Base-by-base conservation (phyloP, 2,888 invertebrate genomes). In the Agelastica alni region DNA sequence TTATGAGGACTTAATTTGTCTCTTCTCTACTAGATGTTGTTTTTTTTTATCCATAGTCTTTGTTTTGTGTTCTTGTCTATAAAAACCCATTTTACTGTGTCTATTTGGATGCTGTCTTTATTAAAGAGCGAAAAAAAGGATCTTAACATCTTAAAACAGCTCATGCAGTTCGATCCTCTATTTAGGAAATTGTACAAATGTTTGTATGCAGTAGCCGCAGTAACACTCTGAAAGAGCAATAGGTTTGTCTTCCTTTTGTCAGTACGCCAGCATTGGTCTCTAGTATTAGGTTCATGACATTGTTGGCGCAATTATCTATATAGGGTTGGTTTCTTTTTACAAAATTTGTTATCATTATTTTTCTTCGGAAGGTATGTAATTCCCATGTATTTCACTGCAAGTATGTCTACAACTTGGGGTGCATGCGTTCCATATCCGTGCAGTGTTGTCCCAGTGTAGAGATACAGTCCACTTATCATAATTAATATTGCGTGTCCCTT, bases 351-450 rank as follows among this genome's bases (percentile, higher is more conserved):
- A 51, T 42, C 66, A 66, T 66, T 7, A 16, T 43, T 36, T 56
- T 56, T 10, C 39, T 32, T 66, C 62, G 0, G 49, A 49, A 2
- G 59, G 58, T 5, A 60, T 52, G 34, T 56, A 66, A 28, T 68
- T 68, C 0, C 64, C 63, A 46, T 65, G 64, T 9, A 56, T 51
- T 36, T 60, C 39, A 14, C 58, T 31, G 20, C 58, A 58, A 6
- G 63, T 2, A 65, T 61, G 34, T 68, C 67, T 17, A 64, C 66
- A 6, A 66, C 67, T 46, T 68, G 66, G 0, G 66, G 64, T 7
- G 59, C 65, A 53, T 68, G 67, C 5, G 63, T 61, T 28, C 67
- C 66, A 56, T 66, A 66, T 18, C 64, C 66, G 34, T 58, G 57
- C 18, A 66, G 65, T n/a, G 67, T 67, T 32, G 64, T 62, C 9